These are phyloP conservation scores for Enteromius radiatus DNA, from an alignment of 2,797 vertebrate species.

Conservation along the genomic window DNA sequence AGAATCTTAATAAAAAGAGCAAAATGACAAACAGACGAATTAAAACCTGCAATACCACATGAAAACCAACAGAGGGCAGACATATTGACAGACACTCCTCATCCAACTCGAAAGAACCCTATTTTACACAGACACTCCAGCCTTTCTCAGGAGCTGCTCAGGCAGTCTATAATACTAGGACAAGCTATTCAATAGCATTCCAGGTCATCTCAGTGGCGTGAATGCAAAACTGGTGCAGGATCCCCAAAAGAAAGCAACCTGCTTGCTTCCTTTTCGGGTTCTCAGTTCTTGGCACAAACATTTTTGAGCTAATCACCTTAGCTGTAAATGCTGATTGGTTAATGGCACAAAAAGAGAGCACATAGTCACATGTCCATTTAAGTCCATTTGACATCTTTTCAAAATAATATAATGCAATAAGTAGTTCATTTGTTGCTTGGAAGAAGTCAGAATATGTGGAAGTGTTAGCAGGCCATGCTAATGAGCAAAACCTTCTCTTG, in stretches of 20 bases:
- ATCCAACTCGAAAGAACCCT: neutral
- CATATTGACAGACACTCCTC: neutral
- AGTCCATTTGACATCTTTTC: neutral
- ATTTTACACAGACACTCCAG: neutral
- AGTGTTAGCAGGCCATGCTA: slow-evolving; percentile 9
- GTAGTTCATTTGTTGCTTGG: neutral
- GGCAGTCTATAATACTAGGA: neutral
- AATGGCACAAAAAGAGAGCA: neutral
- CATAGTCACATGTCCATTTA: neutral
- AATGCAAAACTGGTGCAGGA: neutral
- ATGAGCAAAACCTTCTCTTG: neutral
- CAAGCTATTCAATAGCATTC: neutral
- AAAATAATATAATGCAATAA: neutral
- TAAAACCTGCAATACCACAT: slow-evolving; percentile 15
- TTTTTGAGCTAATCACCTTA: neutral
- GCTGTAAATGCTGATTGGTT: neutral
- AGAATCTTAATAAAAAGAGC: neutral
- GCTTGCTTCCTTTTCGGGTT: neutral
- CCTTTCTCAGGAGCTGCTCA: neutral
- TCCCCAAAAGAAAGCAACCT: neutral
- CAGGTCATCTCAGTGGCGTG: neutral
- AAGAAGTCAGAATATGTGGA: neutral
- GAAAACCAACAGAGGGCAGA: slow-evolving; percentile 23
- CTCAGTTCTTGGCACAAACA: neutral
- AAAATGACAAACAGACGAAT: neutral